A percentile compares a stretch with the other conserved stretches of the same genome.
Evolutionary conservation across 2,888 invertebrate genomes (phyloP).

Genomic region (Conomelus anceps): DNA sequence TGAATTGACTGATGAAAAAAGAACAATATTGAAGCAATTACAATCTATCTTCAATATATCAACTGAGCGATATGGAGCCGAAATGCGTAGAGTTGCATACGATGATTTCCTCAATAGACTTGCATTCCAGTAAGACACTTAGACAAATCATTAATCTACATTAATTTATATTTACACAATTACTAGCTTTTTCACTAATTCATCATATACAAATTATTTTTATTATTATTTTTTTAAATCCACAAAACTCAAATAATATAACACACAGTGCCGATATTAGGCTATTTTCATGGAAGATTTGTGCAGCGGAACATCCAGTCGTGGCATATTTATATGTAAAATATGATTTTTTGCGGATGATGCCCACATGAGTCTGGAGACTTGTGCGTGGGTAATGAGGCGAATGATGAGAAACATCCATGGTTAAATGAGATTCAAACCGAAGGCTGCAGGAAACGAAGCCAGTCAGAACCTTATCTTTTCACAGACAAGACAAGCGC

Average conservation of each 20-base stretch:
- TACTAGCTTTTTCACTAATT: not conserved
- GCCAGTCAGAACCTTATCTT: too few relatives aligned
- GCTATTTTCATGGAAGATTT: too few relatives aligned
- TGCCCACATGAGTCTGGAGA: too few relatives aligned
- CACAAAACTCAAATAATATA: not conserved
- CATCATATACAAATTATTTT: not conserved
- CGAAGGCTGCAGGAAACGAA: too few relatives aligned
- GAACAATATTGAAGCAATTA: not conserved
- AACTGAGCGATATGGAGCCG: not conserved
- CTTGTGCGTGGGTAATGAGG: too few relatives aligned
- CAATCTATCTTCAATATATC: not conserved
- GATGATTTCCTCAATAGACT: not conserved
- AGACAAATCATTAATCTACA: not conserved
- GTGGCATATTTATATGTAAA: too few relatives aligned
- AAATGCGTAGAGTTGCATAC: not conserved
- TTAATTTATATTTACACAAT: not conserved
- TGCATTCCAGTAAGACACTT: not conserved
- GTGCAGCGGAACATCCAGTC: too few relatives aligned
- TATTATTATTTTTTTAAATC: not conserved
- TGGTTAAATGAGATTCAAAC: too few relatives aligned
- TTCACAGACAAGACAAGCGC: too few relatives aligned
- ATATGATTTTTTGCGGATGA: too few relatives aligned
- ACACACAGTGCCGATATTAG: too few relatives aligned
- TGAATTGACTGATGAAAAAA: not conserved
- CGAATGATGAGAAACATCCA: too few relatives aligned